Percentiles rank a stretch among this genome's conserved stretches.
These are phyloP conservation scores for Eulemur mongoz DNA, from an alignment of 2,797 vertebrate genomes.

Conservation along the genomic window DNA sequence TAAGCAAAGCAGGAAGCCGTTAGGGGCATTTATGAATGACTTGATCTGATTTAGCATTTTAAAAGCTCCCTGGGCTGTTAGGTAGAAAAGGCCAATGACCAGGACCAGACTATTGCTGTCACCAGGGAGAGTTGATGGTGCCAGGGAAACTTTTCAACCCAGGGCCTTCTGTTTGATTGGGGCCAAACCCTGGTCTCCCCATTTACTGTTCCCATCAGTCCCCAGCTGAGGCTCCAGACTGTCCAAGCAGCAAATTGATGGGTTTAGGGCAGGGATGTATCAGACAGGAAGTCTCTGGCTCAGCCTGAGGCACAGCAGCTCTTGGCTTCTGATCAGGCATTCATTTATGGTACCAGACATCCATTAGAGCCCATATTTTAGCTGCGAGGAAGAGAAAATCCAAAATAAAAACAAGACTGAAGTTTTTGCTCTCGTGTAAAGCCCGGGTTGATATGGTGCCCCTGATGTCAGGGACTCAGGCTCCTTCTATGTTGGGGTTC, in stretches of 20 bases:
- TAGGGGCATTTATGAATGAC: not conserved
- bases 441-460: not conserved
- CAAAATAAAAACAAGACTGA: not conserved
- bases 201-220: not conserved
- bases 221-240: not conserved
- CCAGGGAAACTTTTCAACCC: not conserved
- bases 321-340: not conserved
- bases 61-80: not conserved
- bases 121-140: not conserved
- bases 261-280: not conserved
- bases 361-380: not conserved
- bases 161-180: not conserved
- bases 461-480: not conserved
- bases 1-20: not conserved
- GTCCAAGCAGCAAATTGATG: not conserved
- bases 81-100: not conserved
- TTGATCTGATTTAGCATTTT: not conserved
- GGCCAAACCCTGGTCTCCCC: not conserved
- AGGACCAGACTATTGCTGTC: not conserved
- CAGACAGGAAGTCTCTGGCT: not conserved
- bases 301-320: not conserved
- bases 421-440: not conserved
- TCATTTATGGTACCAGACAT: not conserved
- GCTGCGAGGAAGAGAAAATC: not conserved
- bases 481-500: not conserved